phyloP scores from a whole-genome alignment of 2,797 vertebrate species.

The Cygnus olor region DNA sequence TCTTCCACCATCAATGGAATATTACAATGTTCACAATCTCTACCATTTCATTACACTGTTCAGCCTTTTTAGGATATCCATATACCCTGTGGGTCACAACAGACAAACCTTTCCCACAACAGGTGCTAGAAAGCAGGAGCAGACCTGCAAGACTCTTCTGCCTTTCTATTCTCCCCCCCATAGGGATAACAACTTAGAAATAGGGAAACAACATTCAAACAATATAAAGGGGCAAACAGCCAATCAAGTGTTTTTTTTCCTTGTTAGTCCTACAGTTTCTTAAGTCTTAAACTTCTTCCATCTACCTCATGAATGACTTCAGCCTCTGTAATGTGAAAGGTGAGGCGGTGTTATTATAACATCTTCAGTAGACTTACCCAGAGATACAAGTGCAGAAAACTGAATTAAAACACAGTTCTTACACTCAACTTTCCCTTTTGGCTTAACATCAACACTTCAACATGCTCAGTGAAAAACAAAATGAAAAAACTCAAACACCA shows the following conservation, averaged over 20 bases:
- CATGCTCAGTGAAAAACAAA: neutral
- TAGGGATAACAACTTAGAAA: neutral
- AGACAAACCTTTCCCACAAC: neutral
- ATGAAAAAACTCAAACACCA: neutral
- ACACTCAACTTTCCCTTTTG: neutral
- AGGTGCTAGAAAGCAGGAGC: neutral
- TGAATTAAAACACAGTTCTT: neutral
- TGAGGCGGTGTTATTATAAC: neutral
- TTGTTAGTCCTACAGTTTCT: neutral
- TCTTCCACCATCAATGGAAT: neutral
- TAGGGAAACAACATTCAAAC: neutral
- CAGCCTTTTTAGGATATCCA: neutral
- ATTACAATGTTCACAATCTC: neutral
- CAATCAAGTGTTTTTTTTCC: neutral
- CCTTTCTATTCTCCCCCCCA: neutral
- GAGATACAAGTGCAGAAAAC: neutral
- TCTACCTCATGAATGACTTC: neutral
- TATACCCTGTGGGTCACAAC: neutral
- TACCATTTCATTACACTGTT: neutral
- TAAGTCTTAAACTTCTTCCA: neutral
- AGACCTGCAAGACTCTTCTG: neutral
- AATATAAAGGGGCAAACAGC: neutral
- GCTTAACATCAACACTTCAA: neutral
- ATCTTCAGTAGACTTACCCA: neutral
- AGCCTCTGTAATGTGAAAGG: neutral